These are phyloP conservation scores for Andrena dorsata DNA, from an alignment of 2,888 invertebrate genomes.

Conservation along the genomic window DNA sequence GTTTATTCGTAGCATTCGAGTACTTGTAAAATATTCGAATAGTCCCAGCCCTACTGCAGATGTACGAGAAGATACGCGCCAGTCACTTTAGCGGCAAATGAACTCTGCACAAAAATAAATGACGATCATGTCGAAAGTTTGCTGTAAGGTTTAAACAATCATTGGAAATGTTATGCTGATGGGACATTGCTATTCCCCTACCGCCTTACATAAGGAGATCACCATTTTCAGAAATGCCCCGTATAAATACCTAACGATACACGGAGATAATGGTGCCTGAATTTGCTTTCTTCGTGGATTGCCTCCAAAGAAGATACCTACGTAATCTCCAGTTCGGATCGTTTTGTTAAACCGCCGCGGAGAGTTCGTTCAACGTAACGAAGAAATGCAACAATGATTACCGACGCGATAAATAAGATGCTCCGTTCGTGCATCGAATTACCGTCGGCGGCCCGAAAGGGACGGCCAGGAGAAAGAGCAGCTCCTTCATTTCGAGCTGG, in stretches of 20 bases:
- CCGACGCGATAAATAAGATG: slow-evolving; percentile 9
- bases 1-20: no score
- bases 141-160: no score
- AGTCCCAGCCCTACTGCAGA: no score
- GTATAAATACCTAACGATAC: not conserved
- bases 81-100: no score
- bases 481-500: slow-evolving; percentile 24
- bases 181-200: no score
- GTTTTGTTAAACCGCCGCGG: not conserved
- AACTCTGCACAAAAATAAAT: no score
- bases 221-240: no score
- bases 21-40: no score
- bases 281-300: not conserved
- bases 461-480: slow-evolving; percentile 22
- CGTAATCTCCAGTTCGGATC: not conserved
- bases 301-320: not conserved
- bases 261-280: not conserved
- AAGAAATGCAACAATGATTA: slow-evolving; percentile 10
- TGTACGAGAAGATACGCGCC: no score
- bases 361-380: not conserved
- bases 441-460: slow-evolving; percentile 8
- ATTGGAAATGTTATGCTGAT: no score
- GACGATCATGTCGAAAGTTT: no score
- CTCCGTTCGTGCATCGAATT: slow-evolving; percentile 25
- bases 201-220: no score